phyloP scores from a whole-genome alignment of 1,140 invertebrate genomes.

The Cotesia typhae region DNA sequence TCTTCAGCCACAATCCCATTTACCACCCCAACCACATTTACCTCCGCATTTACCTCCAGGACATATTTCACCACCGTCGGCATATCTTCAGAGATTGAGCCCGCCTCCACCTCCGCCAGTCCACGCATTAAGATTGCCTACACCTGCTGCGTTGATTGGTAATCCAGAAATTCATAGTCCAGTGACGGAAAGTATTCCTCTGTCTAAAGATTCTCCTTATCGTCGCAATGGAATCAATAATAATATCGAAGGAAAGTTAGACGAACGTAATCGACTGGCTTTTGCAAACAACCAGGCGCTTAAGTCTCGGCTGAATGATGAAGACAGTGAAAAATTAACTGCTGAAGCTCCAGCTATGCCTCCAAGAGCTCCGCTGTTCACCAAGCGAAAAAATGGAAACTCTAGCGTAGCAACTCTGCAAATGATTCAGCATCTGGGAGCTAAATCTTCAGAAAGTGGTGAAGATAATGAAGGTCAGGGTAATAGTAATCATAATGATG shows the following conservation, averaged over 20 bases:
- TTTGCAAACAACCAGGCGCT: conserved; percentile 5
- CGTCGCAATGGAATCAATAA: background rate
- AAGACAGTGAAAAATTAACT: conserved; percentile 54
- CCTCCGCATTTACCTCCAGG: conserved; percentile 31
- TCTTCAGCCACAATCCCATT: conserved; percentile 11
- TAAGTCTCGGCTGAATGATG: conserved; percentile 50
- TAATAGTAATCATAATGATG: conserved; percentile 25
- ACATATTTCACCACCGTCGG: conserved; percentile 22
- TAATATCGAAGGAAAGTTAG: conserved; percentile 9
- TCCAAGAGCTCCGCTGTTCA: conserved; percentile 58
- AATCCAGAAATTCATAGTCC: conserved; percentile 7
- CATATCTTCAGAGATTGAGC: conserved; percentile 60
- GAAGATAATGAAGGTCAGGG: conserved; percentile 41
- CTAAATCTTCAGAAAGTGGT: conserved; percentile 42
- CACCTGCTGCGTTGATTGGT: conserved; percentile 31
- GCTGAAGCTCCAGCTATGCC: conserved; percentile 62
- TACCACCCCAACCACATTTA: conserved; percentile 26
- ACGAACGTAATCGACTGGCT: conserved; percentile 37
- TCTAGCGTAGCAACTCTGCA: conserved; percentile 67
- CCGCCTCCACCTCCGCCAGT: conserved; percentile 51
- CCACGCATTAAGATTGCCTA: conserved; percentile 32
- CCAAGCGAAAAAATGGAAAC: conserved; percentile 50
- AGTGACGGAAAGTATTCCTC: conserved; percentile 13
- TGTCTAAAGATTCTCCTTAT: conserved; percentile 18
- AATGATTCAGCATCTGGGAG: conserved; percentile 69